Evolutionary conservation across 2,888 invertebrate genomes (phyloP), one percentile per base, ranked within the genome.

Genomic region (Agrotis ipsilon): DNA sequence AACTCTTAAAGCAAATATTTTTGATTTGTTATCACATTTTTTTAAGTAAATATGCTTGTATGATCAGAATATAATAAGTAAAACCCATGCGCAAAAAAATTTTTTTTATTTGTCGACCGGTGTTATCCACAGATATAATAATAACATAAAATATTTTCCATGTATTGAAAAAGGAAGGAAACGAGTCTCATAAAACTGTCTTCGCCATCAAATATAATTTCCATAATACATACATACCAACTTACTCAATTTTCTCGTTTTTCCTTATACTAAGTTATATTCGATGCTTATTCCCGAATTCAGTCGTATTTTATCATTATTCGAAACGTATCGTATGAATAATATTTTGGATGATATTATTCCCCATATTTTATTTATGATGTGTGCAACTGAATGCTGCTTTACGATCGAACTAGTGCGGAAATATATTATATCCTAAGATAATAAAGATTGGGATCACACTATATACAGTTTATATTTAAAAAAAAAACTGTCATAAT

Each of bases 141-240:
- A 68, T n/a, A 2, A 11, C 32, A n/a, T 7, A 55, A 55, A 14
- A 52, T n/a, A 39, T 46, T 64, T 58, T 32, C 9, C 13, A 64
- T 65, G 65, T 48, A 11, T 43, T 39, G 24, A 24, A 75, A 75
- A 52, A 24, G 27, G 27, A 6, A 4, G 19, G 46, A 66, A 58
- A 52, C 39, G 32, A 14, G n/a, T 9, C 51, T 46, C 57, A 18
- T 58, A 66, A 72, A 75, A 24, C 75, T 75, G 75, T 75, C 75
- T 58, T 43, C 39, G 18, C 27, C 51, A 21, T 75, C 19, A 19
- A 75, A 67, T 75, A 58, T 4, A 39, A 55, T 43, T 54, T 16
- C 24, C 39, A n/a, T 48, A 21, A 21, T 18, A 52, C 46, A 21
- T 18, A 52, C 46, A 55, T 13, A n/a, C 6, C n/a, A 32, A n/a